phyloP scores from a whole-genome alignment of 2,113 vertebrate genomes.

The Eurystomus gularis region DNA sequence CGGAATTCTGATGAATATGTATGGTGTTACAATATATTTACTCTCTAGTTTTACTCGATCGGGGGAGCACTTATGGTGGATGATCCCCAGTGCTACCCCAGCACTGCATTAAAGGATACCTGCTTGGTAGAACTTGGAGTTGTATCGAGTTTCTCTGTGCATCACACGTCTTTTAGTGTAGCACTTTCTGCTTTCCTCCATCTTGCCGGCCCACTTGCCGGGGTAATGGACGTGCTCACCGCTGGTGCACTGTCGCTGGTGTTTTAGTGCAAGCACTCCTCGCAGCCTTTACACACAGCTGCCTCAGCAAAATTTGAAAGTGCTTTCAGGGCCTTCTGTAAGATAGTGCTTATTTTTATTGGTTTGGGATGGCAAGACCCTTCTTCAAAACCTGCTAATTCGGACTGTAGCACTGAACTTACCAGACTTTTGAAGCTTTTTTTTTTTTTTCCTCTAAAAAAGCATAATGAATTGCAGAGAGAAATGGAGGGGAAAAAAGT shows the following conservation, averaged over 20 bases:
- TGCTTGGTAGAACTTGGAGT: no score
- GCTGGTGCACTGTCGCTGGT: neutral
- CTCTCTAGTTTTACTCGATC: no score
- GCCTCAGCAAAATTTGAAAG: neutral
- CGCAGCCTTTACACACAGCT: neutral
- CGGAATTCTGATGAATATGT: no score
- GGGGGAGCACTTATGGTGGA: no score
- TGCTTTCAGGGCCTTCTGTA: neutral
- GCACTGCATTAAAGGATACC: no score
- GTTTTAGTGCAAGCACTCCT: neutral
- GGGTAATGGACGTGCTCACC: neutral
- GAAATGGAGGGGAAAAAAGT: neutral
- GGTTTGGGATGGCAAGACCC: neutral
- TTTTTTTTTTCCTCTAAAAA: neutral
- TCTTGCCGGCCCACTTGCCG: no score
- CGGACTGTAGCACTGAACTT: neutral
- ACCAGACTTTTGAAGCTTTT: neutral
- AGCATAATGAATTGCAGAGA: neutral
- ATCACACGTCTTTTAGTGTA: neutral
- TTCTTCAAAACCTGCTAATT: neutral
- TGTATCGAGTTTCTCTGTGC: no score
- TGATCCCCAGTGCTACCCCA: no score
- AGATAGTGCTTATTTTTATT: neutral
- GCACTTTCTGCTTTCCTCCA: rapidly evolving
- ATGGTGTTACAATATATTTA: no score